phyloP scores from a whole-genome alignment of 2,888 invertebrate species.

The Sminthurinus aureus region DNA sequence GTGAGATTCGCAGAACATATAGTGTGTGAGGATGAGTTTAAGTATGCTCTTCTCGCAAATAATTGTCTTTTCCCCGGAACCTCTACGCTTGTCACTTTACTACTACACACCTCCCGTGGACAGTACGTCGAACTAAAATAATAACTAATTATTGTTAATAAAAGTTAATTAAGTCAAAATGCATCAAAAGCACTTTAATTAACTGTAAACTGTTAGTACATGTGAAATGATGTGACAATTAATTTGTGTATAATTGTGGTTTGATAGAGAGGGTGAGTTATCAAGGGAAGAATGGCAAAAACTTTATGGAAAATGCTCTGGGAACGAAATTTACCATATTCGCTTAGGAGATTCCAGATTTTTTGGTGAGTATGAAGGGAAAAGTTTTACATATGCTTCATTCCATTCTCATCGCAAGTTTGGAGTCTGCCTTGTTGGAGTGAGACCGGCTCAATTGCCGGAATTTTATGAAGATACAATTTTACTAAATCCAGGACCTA shows the following conservation, averaged over 20 bases:
- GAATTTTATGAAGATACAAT: slow-evolving; percentile 96
- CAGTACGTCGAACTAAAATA: slow-evolving; percentile 87
- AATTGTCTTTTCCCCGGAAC: slow-evolving; percentile 98
- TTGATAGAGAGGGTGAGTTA: slow-evolving; percentile 84
- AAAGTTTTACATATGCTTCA: slow-evolving; percentile 99
- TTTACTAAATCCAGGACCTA: slow-evolving; percentile 92
- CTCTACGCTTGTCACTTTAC: slow-evolving; percentile 92
- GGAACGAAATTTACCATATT: slow-evolving; percentile 99
- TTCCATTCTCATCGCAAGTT: slow-evolving; percentile 97
- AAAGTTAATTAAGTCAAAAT: background rate
- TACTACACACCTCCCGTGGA: slow-evolving; percentile 95
- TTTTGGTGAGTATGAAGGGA: slow-evolving; percentile 98
- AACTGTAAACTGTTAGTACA: no score
- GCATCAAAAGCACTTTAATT: no score
- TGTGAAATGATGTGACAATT: no score
- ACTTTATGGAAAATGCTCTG: slow-evolving; percentile 95
- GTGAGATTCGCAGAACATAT: slow-evolving; percentile 98
- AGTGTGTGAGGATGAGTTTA: slow-evolving; percentile 90
- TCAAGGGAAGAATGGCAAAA: slow-evolving; percentile 98
- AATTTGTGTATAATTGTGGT: background rate
- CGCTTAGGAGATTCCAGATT: slow-evolving; percentile 92
- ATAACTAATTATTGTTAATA: background rate
- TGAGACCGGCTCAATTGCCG: slow-evolving; percentile 88
- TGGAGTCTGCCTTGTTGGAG: slow-evolving; percentile 73
- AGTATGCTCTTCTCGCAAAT: slow-evolving; percentile 96